These are phyloP conservation scores for Caenorhabditis angaria DNA, from an alignment of 2,888 invertebrate genomes.

Conservation along the genomic window DNA sequence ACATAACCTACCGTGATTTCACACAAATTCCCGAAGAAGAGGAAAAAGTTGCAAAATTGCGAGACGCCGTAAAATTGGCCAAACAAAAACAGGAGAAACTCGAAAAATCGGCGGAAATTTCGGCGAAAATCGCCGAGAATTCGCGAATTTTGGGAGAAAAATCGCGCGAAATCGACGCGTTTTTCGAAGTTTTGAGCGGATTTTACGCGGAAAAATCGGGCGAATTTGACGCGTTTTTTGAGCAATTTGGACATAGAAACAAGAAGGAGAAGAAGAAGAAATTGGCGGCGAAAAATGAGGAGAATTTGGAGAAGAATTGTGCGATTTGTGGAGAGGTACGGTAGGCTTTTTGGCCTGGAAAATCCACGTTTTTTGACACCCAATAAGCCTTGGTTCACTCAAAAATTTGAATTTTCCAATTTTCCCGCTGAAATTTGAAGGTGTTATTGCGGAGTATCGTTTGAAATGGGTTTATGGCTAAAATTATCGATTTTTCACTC, in stretches of 20 bases:
- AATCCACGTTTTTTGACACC: too few relatives aligned
- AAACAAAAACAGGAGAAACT: conserved; percentile 21
- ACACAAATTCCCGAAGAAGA: conserved; percentile 51
- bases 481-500: too few relatives aligned
- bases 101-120: conserved; percentile 12
- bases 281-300: not conserved
- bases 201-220: not conserved
- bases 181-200: not conserved
- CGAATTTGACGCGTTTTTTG: not conserved
- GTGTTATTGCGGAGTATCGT: too few relatives aligned
- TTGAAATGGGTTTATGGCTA: too few relatives aligned
- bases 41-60: conserved; percentile 34
- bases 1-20: conserved; percentile 56
- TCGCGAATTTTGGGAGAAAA: not conserved
- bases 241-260: not conserved
- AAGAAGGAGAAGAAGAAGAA: conserved; percentile 1
- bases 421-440: too few relatives aligned
- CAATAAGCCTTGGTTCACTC: too few relatives aligned
- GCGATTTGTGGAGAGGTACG: not conserved
- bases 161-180: not conserved
- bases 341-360: too few relatives aligned
- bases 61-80: conserved; percentile 15
- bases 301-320: conserved; percentile 3
- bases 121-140: not conserved
- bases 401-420: too few relatives aligned